Evolutionary conservation across 53 echinoderm and acorn worm species (phyloP).

Genomic region (Arbacia lixula): DNA sequence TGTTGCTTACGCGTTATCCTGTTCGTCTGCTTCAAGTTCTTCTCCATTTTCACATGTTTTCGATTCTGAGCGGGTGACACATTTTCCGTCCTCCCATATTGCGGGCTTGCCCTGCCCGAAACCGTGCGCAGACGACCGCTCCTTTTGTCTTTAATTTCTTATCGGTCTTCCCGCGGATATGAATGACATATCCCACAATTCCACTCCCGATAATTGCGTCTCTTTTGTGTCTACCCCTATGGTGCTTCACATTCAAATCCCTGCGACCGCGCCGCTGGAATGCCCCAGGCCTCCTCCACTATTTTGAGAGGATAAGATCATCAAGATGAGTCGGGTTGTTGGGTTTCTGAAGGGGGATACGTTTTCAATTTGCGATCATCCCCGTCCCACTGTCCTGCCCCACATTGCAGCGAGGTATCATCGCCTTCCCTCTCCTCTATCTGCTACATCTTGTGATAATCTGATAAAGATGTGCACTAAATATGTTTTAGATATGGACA

Average conservation of each 20-base stretch:
- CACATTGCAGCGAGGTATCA: too few relatives aligned
- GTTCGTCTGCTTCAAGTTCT: slow-evolving; percentile 5
- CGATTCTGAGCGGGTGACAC: slow-evolving; percentile 16
- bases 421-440: too few relatives aligned
- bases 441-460: too few relatives aligned
- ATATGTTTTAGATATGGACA: too few relatives aligned
- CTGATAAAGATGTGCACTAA: too few relatives aligned
- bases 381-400: too few relatives aligned
- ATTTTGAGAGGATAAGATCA: too few relatives aligned
- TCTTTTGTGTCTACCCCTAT: slow-evolving; percentile 6
- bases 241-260: slow-evolving; percentile 8
- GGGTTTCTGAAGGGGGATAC: too few relatives aligned
- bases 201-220: slow-evolving; percentile 7
- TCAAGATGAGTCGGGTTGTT: too few relatives aligned
- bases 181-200: slow-evolving; percentile 29
- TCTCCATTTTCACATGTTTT: slow-evolving; percentile 6
- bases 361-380: too few relatives aligned
- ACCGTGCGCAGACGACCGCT: background rate
- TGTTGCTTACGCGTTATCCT: slow-evolving; percentile 1
- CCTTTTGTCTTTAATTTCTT: background rate
- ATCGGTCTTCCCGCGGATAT: slow-evolving; percentile 18
- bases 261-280: too few relatives aligned
- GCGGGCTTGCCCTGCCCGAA: background rate
- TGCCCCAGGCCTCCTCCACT: background rate
- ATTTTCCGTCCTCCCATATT: slow-evolving; percentile 12